These are phyloP conservation scores for Triplophysa dalaica DNA, from an alignment of 2,113 vertebrate genomes.

Conservation along the genomic window DNA sequence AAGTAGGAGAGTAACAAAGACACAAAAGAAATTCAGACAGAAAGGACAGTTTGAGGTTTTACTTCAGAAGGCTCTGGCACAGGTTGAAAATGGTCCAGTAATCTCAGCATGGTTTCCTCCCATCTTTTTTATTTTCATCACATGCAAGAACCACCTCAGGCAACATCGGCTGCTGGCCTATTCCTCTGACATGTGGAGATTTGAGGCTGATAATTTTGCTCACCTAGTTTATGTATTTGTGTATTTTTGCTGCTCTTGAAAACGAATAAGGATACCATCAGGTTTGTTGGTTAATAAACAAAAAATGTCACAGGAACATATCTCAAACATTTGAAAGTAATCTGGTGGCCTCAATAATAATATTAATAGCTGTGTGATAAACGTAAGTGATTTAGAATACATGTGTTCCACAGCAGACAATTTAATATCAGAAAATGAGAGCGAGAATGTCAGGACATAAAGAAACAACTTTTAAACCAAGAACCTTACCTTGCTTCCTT, in stretches of 20 bases:
- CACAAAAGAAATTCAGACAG: background rate
- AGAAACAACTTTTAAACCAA: background rate
- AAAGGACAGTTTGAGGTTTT: background rate
- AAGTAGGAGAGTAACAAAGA: slow-evolving; percentile 1
- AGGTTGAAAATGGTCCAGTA: slow-evolving; percentile 17
- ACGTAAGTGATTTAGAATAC: background rate
- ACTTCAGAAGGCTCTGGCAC: background rate
- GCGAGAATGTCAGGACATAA: background rate
- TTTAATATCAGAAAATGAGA: background rate
- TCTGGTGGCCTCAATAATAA: background rate
- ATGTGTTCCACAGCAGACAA: background rate
- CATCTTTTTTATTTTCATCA: slow-evolving; percentile 27
- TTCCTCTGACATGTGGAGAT: slow-evolving; percentile 13
- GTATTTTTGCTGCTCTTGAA: too few species aligned
- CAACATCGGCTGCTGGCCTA: background rate
- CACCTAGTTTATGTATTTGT: slow-evolving; percentile 10
- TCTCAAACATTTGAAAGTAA: too few species aligned
- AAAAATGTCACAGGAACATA: too few species aligned
- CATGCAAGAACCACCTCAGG: slow-evolving; percentile 34
- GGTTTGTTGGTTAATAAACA: too few species aligned
- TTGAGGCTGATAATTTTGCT: slow-evolving; percentile 37
- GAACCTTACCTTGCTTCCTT: too few species aligned
- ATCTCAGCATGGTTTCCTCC: background rate
- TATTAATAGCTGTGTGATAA: background rate
- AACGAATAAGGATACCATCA: too few species aligned